Conservation (phyloP, 2,113 vertebrate genomes). For the Mustelus asterias region DNA sequence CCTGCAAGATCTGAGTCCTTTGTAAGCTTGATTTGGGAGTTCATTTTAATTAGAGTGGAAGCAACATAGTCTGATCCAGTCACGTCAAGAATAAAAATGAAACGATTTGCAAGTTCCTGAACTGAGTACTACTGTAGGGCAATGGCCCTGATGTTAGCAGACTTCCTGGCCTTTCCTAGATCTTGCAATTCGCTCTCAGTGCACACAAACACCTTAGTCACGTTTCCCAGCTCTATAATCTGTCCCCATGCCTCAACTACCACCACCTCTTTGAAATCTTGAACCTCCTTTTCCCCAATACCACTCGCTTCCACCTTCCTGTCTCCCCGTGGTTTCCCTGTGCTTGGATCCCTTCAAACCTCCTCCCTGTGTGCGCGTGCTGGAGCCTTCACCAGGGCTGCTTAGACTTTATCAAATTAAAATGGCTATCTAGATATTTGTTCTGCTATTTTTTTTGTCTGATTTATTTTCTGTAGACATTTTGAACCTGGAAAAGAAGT, state of each 20-base stretch:
- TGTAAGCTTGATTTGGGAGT: no score
- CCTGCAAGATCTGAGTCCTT: no score
- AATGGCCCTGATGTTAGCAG: not conserved
- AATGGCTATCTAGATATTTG: not conserved
- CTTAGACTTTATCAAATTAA: not conserved
- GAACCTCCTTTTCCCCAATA: not conserved
- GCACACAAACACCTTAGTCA: not conserved
- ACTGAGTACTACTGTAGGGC: no score
- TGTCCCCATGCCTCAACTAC: not conserved
- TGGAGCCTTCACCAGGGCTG: not conserved
- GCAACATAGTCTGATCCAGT: no score
- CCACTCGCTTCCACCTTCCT: not conserved
- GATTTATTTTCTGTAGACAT: constrained; percentile 58
- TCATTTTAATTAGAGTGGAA: no score
- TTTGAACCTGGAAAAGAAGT: constrained; percentile 88
- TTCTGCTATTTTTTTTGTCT: not conserved
- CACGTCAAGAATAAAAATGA: no score
- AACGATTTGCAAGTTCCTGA: no score
- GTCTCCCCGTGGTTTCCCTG: not conserved
- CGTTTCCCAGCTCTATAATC: not conserved
- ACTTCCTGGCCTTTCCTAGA: not conserved
- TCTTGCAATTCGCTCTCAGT: not conserved
- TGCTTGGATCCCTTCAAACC: not conserved
- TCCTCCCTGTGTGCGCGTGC: not conserved
- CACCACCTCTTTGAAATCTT: not conserved